A percentile compares a stretch with the other conserved stretches of the same genome.
Conservation (phyloP, 2,113 vertebrate genomes). For the Dryoscopus gambensis region DNA sequence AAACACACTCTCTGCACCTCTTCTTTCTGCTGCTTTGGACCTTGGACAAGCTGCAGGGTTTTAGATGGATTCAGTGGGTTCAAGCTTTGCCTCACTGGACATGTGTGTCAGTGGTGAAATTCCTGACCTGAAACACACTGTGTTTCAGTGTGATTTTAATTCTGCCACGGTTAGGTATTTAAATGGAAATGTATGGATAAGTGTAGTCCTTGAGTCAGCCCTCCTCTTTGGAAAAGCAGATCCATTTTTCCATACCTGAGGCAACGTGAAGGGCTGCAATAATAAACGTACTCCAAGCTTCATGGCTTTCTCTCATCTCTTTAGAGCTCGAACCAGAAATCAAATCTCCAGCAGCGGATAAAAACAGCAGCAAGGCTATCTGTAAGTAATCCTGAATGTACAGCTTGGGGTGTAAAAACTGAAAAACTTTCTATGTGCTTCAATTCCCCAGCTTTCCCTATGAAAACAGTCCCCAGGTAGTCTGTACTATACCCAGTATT, state of each 20-base stretch:
- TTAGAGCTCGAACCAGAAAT: slow-evolving; percentile 79
- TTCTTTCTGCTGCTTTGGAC: background rate
- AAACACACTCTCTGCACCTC: background rate
- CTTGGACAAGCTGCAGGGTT: background rate
- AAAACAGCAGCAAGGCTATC: slow-evolving; percentile 80
- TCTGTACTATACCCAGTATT: background rate
- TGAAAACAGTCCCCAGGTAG: background rate
- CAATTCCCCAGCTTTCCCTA: background rate
- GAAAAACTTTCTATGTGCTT: background rate
- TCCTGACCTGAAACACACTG: background rate
- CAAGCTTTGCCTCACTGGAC: background rate
- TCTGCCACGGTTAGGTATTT: background rate
- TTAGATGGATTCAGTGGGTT: background rate
- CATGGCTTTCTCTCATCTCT: slow-evolving; percentile 25
- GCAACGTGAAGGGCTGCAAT: background rate
- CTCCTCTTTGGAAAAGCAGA: background rate
- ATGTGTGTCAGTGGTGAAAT: background rate
- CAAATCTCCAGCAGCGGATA: slow-evolving; percentile 77
- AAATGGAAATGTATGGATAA: background rate
- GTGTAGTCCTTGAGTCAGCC: background rate
- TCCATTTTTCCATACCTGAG: background rate
- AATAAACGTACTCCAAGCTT: background rate
- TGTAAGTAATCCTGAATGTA: slow-evolving; percentile 72
- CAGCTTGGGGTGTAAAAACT: background rate
- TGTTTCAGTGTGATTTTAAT: background rate